Evolutionary conservation across 2,797 vertebrate species (phyloP).

Genomic region (Trematomus bernacchii): DNA sequence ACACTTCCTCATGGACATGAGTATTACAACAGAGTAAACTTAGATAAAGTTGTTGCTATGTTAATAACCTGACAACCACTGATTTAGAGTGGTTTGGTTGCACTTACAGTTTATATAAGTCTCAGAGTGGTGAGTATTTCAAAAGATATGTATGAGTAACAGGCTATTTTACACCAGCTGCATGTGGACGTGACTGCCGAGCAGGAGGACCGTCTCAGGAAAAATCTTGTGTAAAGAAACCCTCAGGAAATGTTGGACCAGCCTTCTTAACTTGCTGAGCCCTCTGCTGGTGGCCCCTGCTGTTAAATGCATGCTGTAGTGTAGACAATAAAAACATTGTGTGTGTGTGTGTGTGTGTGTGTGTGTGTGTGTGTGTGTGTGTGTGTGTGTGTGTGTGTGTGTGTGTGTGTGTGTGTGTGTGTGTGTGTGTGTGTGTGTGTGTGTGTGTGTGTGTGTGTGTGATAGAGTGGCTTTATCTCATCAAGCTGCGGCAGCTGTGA

Average conservation of each 20-base stretch:
- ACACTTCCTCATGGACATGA: not conserved
- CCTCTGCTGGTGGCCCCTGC: slow-evolving; percentile 40
- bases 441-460: slow-evolving; percentile 5
- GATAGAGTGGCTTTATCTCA: slow-evolving; percentile 29
- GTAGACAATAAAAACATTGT: not conserved
- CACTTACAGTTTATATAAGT: too few relatives aligned
- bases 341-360: not conserved
- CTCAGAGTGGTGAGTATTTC: too few relatives aligned
- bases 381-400: too few relatives aligned
- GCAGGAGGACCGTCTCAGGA: slow-evolving; percentile 4
- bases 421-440: slow-evolving; percentile 8
- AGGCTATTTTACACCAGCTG: slow-evolving; percentile 17
- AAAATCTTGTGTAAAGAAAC: slow-evolving; percentile 21
- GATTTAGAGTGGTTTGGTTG: too few relatives aligned
- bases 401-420: not conserved
- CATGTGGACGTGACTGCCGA: slow-evolving; percentile 33
- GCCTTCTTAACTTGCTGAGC: not conserved
- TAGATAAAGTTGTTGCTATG: not conserved
- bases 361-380: too few relatives aligned
- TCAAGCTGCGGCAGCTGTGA: slow-evolving; percentile 50
- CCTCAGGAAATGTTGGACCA: slow-evolving; percentile 4
- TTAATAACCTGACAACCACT: too few relatives aligned
- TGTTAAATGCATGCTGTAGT: not conserved
- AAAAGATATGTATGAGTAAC: not conserved
- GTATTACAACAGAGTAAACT: too few relatives aligned